Base-by-base conservation (phyloP, 2,797 vertebrate species). In the Dallia pectoralis region DNA sequence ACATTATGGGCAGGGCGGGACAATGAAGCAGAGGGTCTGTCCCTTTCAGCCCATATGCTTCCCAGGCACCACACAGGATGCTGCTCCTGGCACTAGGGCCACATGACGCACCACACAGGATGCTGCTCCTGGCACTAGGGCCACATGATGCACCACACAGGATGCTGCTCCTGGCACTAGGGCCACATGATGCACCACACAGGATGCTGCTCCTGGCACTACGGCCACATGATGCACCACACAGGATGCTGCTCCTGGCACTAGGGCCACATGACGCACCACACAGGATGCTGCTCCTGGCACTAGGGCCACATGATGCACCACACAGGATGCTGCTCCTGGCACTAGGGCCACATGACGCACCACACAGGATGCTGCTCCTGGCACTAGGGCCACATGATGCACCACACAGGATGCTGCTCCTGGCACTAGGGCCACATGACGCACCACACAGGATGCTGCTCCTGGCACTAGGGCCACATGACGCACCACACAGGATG, bases 11-110 rank as follows among this genome's bases (percentile, higher is more conserved):
- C 88, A 88, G 85, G 77, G 36, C 68, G 0, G 84, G 81, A 93
- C 91, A 93, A 93, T 87, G 51, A 80, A 87, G 75, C 84, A 47
- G 83, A 87, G 82, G 89, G 90, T 83, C 85, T 83, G 77, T 73
- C 77, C 85, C 80, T 91, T 88, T 90, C 82, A 87, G 87, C 87
- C 94, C 95, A 95, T 95, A 94, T 95, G 94, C 86, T 91, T 56
- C 76, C 79, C 76, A 77, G 87, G 86, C 25, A 62, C 83, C 86
- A 86, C 87, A 85, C 86, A 91, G 91, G 85, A 91, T 86, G 84
- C 79, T 86, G 84, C 79, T 85, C 77, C 69, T 85, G 86, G 88
- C 27, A 77, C 86, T 66, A 73, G 12, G 71, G 87, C 82, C 84
- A 87, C 85, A 92, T 94, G 94, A n/a, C n/a, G 86, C 25, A 62